phyloP scores from a whole-genome alignment of 2,113 vertebrate species.

The Etheostoma cragini region DNA sequence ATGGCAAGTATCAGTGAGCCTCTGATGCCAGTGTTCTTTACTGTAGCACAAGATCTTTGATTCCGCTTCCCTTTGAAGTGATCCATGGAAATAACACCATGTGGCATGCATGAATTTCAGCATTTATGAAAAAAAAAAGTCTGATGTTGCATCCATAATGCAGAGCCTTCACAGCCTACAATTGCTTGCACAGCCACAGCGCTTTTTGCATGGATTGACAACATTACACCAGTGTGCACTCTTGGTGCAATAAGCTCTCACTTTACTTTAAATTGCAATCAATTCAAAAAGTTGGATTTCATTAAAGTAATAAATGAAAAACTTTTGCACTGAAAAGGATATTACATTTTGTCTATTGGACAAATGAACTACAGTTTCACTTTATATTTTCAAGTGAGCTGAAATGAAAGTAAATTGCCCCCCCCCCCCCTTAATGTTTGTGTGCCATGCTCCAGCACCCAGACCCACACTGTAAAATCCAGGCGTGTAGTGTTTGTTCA shows the following conservation, averaged over 20 bases:
- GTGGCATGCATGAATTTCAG: constrained; percentile 64
- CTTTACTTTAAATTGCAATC: constrained; percentile 45
- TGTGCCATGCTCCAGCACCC: constrained; percentile 35
- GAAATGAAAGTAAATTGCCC: constrained; percentile 48
- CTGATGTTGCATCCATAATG: constrained; percentile 44
- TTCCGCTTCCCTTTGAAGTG: constrained; percentile 64
- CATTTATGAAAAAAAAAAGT: constrained; percentile 24
- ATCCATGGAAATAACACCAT: constrained; percentile 61
- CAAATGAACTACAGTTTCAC: constrained; percentile 51
- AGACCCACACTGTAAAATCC: constrained; percentile 30
- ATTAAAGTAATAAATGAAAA: constrained; percentile 47
- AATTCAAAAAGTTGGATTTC: constrained; percentile 37
- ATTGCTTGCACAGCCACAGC: constrained; percentile 17
- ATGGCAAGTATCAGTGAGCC: constrained; percentile 35
- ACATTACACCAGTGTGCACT: neutral
- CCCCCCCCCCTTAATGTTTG: constrained; percentile 8
- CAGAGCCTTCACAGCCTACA: constrained; percentile 13
- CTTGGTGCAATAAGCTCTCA: constrained; percentile 23
- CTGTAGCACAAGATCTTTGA: constrained; percentile 60
- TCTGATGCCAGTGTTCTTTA: constrained; percentile 54
- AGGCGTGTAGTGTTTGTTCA: constrained; percentile 34
- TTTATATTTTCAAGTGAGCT: constrained; percentile 35
- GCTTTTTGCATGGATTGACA: constrained; percentile 7
- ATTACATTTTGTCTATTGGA: constrained; percentile 35
- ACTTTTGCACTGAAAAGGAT: constrained; percentile 30